Percentiles rank a stretch among this genome's conserved stretches.
These are phyloP conservation scores for Drosophila nigromelanica DNA, from an alignment of 1,140 invertebrate species.

Conservation along the genomic window DNA sequence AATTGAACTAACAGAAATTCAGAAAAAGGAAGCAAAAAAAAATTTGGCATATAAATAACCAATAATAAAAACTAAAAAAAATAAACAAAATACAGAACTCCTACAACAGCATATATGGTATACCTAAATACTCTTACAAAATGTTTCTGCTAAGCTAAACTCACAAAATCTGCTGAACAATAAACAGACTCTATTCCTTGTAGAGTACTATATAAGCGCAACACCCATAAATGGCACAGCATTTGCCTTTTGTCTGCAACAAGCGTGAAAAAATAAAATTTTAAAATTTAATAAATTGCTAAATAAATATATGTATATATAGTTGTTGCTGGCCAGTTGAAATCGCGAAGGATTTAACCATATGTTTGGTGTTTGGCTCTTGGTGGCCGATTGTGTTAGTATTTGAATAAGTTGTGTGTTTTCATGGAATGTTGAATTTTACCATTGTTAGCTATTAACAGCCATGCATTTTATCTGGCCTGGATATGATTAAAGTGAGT, in stretches of 20 bases:
- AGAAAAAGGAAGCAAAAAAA: conserved; percentile 7
- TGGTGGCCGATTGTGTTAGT: no score
- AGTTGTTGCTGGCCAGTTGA: background rate
- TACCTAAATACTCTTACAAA: background rate
- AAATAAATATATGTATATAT: conserved; percentile 12
- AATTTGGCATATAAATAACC: conserved; percentile 1
- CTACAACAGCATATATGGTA: background rate
- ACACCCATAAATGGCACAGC: conserved; percentile 7
- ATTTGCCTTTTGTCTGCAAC: conserved; percentile 17
- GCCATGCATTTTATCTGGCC: background rate
- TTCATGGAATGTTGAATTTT: conserved; percentile 15
- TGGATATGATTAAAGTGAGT: background rate
- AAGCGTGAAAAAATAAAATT: conserved; percentile 35
- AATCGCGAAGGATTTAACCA: conserved; percentile 16
- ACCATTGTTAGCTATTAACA: conserved; percentile 28
- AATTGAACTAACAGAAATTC: conserved; percentile 26
- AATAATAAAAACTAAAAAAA: conserved; percentile 20
- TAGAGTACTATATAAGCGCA: conserved; percentile 29
- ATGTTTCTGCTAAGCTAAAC: background rate
- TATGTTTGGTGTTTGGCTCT: conserved; percentile 34
- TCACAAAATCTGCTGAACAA: background rate
- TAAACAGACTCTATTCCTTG: background rate
- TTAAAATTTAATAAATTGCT: conserved; percentile 55
- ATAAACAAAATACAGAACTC: background rate
- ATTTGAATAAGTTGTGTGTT: conserved; percentile 9